Base-by-base conservation (phyloP, 2,888 invertebrate genomes). In the Drosophila longiperda region DNA sequence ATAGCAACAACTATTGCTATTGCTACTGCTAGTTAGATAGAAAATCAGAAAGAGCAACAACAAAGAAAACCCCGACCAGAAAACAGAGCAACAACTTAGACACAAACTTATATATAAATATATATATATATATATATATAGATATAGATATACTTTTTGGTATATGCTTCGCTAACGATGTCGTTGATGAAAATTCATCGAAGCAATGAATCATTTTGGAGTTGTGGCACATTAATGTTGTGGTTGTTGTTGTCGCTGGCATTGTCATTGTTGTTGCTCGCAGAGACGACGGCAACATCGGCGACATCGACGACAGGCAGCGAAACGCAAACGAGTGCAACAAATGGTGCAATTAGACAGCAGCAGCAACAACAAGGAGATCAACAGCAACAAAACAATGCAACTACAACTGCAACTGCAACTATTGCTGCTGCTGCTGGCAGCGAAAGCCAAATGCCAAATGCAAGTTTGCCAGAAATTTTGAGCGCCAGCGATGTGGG, bases 161-260 rank as follows among this genome's bases (percentile, higher is more conserved):
- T 89, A 70, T 90, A 89, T 90, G 90, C 86, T 85, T 89, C 78
- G 89, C 75, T 85, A 87, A 90, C 85, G 90, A 89, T 90, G 91
- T 87, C 91, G 89, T 78, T 84, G 91, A 90, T 88, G 90, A 82
- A 91, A 89, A 89, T 79, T 84, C 91, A 89, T 87, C 90, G 90
- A 91, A 88, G 91, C 89, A 87, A 87, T 87, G 89, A 91, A 88
- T 89, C 91, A 89, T 89, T 91, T 91, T 87, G 84, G 83, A 73
- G 85, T 82, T 88, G 82, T 68, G 73, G 85, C 67, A 73, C 79
- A 78, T 74, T 85, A 77, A 63, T 82, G 82, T 78, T 80, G 77
- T 61, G 78, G 75, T 68, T 54, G 45, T 15, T 80, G 76, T 61
- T 75, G 75, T 64, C 50, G 75, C 66, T 89, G 82, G 70, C 83